phyloP scores from a whole-genome alignment of 2,113 vertebrate species.

The Galemys pyrenaicus region DNA sequence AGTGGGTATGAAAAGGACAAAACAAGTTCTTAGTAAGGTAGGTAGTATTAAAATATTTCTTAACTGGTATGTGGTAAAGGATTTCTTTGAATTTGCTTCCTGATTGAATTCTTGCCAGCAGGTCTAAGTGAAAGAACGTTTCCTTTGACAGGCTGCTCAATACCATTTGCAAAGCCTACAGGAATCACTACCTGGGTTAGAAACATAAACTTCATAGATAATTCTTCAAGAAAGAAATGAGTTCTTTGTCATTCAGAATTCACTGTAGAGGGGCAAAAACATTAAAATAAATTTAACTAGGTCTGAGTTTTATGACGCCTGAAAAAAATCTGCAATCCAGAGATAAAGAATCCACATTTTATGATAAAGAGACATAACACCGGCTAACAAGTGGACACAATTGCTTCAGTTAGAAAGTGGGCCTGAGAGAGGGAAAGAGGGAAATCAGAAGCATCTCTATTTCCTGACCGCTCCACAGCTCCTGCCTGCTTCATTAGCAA shows the following conservation, averaged over 20 bases:
- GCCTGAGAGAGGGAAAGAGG: conserved; percentile 34
- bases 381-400: not conserved
- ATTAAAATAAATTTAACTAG: conserved; percentile 74
- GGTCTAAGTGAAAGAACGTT: not conserved
- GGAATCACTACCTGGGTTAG: not conserved
- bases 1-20: not conserved
- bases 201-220: not conserved
- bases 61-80: not conserved
- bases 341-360: conserved; percentile 72
- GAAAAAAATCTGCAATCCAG: conserved; percentile 73
- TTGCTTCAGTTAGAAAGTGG: conserved; percentile 57
- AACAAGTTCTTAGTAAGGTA: not conserved
- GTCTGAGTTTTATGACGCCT: conserved; percentile 70
- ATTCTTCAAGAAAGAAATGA: conserved; percentile 46
- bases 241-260: conserved; percentile 61
- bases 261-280: conserved; percentile 21
- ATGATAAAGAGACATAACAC: not conserved
- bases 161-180: not conserved
- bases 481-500: conserved; percentile 70
- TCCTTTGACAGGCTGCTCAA: not conserved
- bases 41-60: not conserved
- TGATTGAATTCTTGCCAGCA: not conserved
- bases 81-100: not conserved
- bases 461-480: conserved; percentile 57
- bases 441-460: conserved; percentile 52